Evolutionary conservation across 2,797 vertebrate genomes (phyloP).

Genomic region (Mormyrops attenuatus): DNA sequence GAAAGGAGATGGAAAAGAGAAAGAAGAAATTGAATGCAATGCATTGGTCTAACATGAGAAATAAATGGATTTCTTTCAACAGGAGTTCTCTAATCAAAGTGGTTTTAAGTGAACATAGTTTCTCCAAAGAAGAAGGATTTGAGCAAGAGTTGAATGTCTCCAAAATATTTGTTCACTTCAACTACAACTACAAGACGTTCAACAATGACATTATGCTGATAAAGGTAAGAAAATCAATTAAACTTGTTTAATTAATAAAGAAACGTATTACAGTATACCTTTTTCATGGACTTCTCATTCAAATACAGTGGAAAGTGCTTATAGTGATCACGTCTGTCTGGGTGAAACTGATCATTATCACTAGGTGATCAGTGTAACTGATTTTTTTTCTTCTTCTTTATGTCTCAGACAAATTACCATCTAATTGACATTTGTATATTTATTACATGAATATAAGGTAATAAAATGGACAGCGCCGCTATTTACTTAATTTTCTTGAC

Average conservation of each 20-base stretch:
- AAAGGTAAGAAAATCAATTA: conserved; percentile 52
- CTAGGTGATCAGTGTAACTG: background rate
- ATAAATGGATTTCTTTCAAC: background rate
- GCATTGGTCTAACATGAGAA: background rate
- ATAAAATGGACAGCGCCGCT: background rate
- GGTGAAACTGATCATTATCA: background rate
- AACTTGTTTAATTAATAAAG: background rate
- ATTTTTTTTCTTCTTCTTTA: background rate
- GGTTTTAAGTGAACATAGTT: conserved; percentile 54
- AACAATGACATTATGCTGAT: conserved; percentile 69
- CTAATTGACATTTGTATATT: background rate
- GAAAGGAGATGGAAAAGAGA: background rate
- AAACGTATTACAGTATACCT: background rate
- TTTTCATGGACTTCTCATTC: background rate
- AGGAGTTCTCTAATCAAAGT: conserved; percentile 54
- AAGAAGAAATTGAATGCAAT: background rate
- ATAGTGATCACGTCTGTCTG: background rate
- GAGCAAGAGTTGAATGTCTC: conserved; percentile 57
- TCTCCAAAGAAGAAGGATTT: conserved; percentile 38
- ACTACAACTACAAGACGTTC: conserved; percentile 51
- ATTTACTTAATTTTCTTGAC: background rate
- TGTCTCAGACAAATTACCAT: background rate
- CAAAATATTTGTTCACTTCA: conserved; percentile 39
- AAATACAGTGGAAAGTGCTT: background rate
- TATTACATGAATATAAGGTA: background rate